phyloP scores from a whole-genome alignment of 2,797 vertebrate species.

The Dendrocincla tyrannina region DNA sequence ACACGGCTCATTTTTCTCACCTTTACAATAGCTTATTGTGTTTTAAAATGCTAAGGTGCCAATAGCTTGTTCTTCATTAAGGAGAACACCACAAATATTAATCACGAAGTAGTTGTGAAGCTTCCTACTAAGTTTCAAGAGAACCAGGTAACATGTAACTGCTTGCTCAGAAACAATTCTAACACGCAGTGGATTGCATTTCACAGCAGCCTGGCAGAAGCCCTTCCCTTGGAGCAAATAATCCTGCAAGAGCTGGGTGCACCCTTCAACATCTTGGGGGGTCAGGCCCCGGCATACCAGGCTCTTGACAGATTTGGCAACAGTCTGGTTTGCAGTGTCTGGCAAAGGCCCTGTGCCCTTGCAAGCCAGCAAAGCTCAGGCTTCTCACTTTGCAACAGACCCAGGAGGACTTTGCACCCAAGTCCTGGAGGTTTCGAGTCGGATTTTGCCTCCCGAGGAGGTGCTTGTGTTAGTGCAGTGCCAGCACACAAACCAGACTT shows the following conservation, averaged over 20 bases:
- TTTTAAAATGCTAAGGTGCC: not conserved
- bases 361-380: not conserved
- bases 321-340: not conserved
- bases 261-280: not conserved
- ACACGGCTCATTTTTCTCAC: not conserved
- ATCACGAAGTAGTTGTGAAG: not conserved
- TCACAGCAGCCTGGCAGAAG: not conserved
- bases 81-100: not conserved
- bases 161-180: constrained; percentile 28
- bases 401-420: not conserved
- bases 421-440: not conserved
- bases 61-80: not conserved
- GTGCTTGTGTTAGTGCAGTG: not conserved
- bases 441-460: not conserved
- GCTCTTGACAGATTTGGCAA: not conserved
- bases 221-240: not conserved
- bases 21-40: not conserved
- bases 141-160: not conserved
- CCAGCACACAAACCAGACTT: accelerated
- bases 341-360: not conserved
- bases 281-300: accelerated
- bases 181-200: constrained; percentile 2
- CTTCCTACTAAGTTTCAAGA: not conserved
- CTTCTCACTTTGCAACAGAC: not conserved
- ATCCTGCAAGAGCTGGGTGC: not conserved